Conservation (phyloP, 1,140 invertebrate genomes). For the Spodoptera litura region DNA sequence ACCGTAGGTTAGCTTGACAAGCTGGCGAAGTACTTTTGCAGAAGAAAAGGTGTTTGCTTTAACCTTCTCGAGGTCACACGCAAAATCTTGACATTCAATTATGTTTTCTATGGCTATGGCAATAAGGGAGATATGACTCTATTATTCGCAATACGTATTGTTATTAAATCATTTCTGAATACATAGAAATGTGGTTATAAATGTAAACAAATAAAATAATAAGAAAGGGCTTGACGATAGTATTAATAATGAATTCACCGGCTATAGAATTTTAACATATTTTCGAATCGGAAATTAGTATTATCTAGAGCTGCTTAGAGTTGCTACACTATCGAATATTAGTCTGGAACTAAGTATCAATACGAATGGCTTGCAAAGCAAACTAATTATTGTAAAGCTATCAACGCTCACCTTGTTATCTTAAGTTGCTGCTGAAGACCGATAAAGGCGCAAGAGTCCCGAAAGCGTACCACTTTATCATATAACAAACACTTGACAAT, state of each 20-base stretch:
- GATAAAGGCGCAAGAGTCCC: conserved; percentile 66
- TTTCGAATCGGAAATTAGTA: too few species aligned
- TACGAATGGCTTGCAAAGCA: conserved; percentile 47
- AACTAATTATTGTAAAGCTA: conserved; percentile 80
- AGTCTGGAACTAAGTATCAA: conserved; percentile 14
- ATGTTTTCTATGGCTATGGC: too few species aligned
- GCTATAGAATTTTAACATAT: not conserved
- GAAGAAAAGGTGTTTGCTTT: not conserved
- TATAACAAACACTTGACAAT: conserved; percentile 69
- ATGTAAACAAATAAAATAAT: conserved; percentile 1
- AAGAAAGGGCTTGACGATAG: not conserved
- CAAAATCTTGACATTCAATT: not conserved
- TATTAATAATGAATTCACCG: not conserved
- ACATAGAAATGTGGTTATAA: not conserved
- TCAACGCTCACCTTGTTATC: conserved; percentile 82
- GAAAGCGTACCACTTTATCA: conserved; percentile 62
- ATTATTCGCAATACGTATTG: not conserved
- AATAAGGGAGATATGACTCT: not conserved
- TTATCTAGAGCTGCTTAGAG: too few species aligned
- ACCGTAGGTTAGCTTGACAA: too few species aligned
- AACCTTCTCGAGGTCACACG: not conserved
- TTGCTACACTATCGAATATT: not conserved
- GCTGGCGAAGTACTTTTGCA: too few species aligned
- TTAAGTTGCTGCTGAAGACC: conserved; percentile 64
- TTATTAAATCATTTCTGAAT: not conserved